phyloP scores from a whole-genome alignment of 2,888 invertebrate species.

The Lochmaea capreae region DNA sequence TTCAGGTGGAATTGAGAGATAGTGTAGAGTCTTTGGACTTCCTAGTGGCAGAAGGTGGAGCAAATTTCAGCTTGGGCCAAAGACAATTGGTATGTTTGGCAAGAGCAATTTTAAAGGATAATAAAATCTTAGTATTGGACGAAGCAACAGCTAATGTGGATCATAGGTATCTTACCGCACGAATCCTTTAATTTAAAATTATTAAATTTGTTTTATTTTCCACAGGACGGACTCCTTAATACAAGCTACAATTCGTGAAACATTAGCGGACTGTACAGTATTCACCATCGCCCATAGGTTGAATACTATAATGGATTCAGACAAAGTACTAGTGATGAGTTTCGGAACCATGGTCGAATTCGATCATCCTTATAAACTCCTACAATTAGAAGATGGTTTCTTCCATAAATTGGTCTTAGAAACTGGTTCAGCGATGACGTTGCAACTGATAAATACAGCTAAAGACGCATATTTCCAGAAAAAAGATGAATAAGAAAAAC shows the following conservation, averaged over 20 bases:
- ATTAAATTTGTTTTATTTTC: no score
- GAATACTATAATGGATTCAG: slow-evolving; percentile 57
- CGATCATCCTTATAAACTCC: slow-evolving; percentile 78
- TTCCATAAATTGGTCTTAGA: slow-evolving; percentile 77
- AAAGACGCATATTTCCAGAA: slow-evolving; percentile 30
- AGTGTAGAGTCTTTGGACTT: slow-evolving; percentile 73
- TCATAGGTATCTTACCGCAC: slow-evolving; percentile 70
- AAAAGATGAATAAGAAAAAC: neutral
- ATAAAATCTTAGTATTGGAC: slow-evolving; percentile 84
- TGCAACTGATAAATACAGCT: slow-evolving; percentile 55
- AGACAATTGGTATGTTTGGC: slow-evolving; percentile 89
- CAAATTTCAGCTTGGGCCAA: slow-evolving; percentile 89
- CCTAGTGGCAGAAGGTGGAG: slow-evolving; percentile 79
- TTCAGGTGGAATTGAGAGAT: slow-evolving; percentile 74
- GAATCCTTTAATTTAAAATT: no score
- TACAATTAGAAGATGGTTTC: slow-evolving; percentile 72
- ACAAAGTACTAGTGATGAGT: slow-evolving; percentile 84
- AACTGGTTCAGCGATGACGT: slow-evolving; percentile 68
- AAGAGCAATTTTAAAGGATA: slow-evolving; percentile 83
- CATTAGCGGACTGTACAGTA: slow-evolving; percentile 82
- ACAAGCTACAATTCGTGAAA: slow-evolving; percentile 78
- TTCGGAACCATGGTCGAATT: slow-evolving; percentile 81
- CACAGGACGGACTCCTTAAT: slow-evolving; percentile 66
- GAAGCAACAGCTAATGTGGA: slow-evolving; percentile 95
- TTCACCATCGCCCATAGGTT: slow-evolving; percentile 69